Evolutionary conservation across 2,888 invertebrate species (phyloP).

Genomic region (Thyatira batis): DNA sequence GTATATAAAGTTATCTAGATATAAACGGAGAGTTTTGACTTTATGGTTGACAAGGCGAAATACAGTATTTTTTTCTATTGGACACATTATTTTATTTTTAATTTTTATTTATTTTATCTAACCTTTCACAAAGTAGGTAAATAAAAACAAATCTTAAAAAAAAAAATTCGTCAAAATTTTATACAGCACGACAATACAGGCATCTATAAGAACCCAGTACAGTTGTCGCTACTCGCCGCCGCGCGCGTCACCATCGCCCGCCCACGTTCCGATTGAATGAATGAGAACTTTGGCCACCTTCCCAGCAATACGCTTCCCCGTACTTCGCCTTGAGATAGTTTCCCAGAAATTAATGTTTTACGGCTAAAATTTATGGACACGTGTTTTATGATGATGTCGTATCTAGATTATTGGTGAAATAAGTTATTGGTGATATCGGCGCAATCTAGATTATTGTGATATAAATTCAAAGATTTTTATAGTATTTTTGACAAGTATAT

Average conservation of each 20-base stretch:
- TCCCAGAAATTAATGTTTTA: slow-evolving; percentile 47
- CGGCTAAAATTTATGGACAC: slow-evolving; percentile 33
- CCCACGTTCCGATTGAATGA: slow-evolving; percentile 43
- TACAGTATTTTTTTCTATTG: too few species aligned
- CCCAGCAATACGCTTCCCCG: slow-evolving; percentile 17
- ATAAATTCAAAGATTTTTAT: background rate
- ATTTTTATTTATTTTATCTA: too few species aligned
- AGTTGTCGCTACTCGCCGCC: slow-evolving; percentile 71
- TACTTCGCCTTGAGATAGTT: slow-evolving; percentile 8
- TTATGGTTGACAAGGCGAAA: too few species aligned
- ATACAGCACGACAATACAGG: slow-evolving; percentile 15
- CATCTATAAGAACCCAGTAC: slow-evolving; percentile 28
- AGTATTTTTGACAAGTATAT: too few species aligned
- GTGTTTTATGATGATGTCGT: slow-evolving; percentile 14
- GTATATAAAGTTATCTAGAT: too few species aligned
- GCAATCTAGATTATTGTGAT: background rate
- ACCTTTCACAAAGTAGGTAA: too few species aligned
- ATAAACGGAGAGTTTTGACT: too few species aligned
- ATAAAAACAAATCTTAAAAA: too few species aligned
- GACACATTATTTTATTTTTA: too few species aligned
- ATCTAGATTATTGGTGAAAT: background rate
- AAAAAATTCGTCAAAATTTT: too few species aligned
- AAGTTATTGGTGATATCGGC: background rate
- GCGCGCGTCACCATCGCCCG: slow-evolving; percentile 48
- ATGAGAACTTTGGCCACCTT: slow-evolving; percentile 39